Percentiles rank a stretch among this genome's conserved stretches.
phyloP scores from a whole-genome alignment of 2,888 invertebrate genomes.

The Latrodectus hesperus region DNA sequence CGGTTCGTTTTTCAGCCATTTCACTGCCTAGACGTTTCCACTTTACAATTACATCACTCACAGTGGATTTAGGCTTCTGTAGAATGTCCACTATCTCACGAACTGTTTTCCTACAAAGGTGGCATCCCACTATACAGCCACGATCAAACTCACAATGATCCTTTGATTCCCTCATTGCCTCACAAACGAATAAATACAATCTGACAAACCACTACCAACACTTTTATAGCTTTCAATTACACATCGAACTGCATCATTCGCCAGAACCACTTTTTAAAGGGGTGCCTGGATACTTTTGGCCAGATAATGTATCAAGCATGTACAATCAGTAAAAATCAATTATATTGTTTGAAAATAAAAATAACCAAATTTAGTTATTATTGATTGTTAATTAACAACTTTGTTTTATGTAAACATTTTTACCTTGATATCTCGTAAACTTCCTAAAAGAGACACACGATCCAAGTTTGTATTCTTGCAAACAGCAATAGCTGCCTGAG shows the following conservation, averaged over 20 bases:
- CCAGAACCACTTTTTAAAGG: neutral
- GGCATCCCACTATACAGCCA: too few relatives aligned
- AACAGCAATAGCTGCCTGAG: conserved; percentile 84
- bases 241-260: neutral
- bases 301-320: neutral
- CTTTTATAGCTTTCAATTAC: neutral
- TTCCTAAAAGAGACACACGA: conserved; percentile 88
- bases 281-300: neutral
- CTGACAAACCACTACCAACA: too few relatives aligned
- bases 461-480: conserved; percentile 91
- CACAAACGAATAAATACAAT: too few relatives aligned
- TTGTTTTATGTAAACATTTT: neutral
- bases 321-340: too few relatives aligned
- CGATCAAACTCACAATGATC: too few relatives aligned
- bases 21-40: too few relatives aligned
- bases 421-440: conserved; percentile 86
- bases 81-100: too few relatives aligned
- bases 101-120: too few relatives aligned
- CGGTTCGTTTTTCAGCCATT: too few relatives aligned
- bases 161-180: too few relatives aligned
- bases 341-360: neutral
- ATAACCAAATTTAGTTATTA: neutral
- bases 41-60: too few relatives aligned
- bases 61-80: too few relatives aligned
- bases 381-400: neutral